Conservation (phyloP, 2,113 vertebrate genomes). For the Chloroceryle aenea region DNA sequence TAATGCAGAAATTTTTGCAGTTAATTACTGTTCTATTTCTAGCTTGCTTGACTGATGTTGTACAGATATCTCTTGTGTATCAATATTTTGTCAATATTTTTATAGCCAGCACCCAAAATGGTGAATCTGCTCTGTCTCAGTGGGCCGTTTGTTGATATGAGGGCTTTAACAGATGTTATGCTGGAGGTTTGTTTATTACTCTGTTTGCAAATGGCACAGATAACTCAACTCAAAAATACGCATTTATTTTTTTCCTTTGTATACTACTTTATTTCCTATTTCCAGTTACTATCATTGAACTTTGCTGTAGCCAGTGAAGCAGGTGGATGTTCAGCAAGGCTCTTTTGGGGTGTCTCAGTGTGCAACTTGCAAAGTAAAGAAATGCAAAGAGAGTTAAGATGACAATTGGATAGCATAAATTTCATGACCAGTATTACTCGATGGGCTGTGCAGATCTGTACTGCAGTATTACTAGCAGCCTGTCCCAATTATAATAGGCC, state of each 20-base stretch:
- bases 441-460: no score
- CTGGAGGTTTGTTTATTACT: not conserved
- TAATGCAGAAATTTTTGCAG: not conserved
- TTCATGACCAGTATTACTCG: rapidly evolving
- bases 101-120: not conserved
- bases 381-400: not conserved
- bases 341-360: not conserved
- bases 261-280: not conserved
- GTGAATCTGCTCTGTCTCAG: not conserved
- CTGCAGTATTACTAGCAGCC: not conserved
- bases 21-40: not conserved
- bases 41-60: not conserved
- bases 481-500: not conserved
- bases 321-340: not conserved
- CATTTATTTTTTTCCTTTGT: rapidly evolving
- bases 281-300: not conserved
- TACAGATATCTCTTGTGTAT: not conserved
- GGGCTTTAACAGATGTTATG: not conserved
- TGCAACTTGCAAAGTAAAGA: not conserved
- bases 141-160: not conserved
- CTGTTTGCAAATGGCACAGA: not conserved
- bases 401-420: not conserved
- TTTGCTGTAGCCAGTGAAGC: not conserved
- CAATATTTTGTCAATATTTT: not conserved
- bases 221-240: not conserved